phyloP scores from a whole-genome alignment of 1,140 invertebrate genomes.

The Zaprionus tsacasi region DNA sequence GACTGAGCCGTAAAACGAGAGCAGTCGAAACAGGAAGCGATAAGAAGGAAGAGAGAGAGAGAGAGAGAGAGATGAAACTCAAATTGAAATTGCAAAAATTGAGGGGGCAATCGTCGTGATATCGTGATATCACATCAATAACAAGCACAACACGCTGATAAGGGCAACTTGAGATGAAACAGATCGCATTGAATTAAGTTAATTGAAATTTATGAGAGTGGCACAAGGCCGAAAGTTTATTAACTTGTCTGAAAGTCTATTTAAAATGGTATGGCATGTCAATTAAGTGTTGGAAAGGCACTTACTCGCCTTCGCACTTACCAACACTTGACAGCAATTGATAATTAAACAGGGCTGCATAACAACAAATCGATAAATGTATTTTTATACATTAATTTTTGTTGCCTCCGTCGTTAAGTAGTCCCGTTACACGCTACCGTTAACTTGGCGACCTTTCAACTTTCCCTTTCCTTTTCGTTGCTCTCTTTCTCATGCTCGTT shows the following conservation, averaged over 20 bases:
- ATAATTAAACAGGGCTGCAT: background rate
- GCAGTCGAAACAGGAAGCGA: background rate
- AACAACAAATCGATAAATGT: constrained; percentile 2
- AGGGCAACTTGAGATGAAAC: background rate
- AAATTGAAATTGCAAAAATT: constrained; percentile 3
- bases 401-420: background rate
- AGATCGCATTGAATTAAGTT: background rate
- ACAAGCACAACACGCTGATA: background rate
- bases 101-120: background rate
- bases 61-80: background rate
- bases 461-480: background rate
- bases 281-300: too few species aligned
- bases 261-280: background rate
- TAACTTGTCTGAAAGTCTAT: background rate
- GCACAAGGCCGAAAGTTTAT: background rate
- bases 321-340: background rate
- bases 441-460: background rate
- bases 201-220: background rate
- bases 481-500: background rate
- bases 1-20: constrained; percentile 36
- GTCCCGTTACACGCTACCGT: background rate
- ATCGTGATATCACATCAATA: background rate
- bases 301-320: background rate
- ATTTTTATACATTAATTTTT: constrained; percentile 3
- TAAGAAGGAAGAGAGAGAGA: background rate